Conservation (phyloP, 2,888 invertebrate genomes). For the Andrena chrysosceles region DNA sequence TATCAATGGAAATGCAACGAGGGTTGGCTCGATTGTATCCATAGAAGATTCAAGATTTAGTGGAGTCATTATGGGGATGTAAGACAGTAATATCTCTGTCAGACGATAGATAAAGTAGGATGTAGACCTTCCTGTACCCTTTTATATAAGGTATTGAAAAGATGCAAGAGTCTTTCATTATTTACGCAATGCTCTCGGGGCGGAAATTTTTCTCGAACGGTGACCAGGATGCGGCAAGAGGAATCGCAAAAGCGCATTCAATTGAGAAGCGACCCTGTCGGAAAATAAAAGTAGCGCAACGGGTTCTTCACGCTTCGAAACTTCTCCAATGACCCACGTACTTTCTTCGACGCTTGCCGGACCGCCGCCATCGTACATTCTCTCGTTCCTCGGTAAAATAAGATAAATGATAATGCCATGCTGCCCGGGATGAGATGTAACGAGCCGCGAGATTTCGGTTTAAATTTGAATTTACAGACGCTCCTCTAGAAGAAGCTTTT, state of each 20-base stretch:
- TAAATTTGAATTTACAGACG: conserved; percentile 10
- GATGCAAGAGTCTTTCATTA: background rate
- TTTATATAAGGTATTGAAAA: background rate
- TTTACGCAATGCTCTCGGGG: background rate
- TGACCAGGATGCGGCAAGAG: background rate
- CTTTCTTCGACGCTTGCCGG: background rate
- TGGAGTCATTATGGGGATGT: too few relatives aligned
- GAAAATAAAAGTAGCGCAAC: background rate
- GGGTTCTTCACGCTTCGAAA: conserved; percentile 3
- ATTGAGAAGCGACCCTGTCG: background rate
- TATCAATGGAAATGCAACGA: too few relatives aligned
- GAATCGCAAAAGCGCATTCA: background rate
- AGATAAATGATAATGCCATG: conserved; percentile 14
- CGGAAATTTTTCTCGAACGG: background rate
- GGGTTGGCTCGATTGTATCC: too few relatives aligned
- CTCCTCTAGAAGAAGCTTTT: background rate
- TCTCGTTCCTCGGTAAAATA: background rate
- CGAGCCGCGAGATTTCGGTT: conserved; percentile 9
- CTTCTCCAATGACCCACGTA: conserved; percentile 9
- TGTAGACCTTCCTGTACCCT: background rate
- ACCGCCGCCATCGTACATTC: background rate
- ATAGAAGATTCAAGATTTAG: too few relatives aligned
- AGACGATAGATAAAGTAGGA: too few relatives aligned
- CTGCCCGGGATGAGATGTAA: background rate
- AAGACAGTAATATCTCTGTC: too few relatives aligned